A percentile compares a stretch with the other conserved stretches of the same genome.
These are phyloP conservation scores for Stomatorhinus walkeri DNA, from an alignment of 2,797 vertebrate species.

Conservation along the genomic window DNA sequence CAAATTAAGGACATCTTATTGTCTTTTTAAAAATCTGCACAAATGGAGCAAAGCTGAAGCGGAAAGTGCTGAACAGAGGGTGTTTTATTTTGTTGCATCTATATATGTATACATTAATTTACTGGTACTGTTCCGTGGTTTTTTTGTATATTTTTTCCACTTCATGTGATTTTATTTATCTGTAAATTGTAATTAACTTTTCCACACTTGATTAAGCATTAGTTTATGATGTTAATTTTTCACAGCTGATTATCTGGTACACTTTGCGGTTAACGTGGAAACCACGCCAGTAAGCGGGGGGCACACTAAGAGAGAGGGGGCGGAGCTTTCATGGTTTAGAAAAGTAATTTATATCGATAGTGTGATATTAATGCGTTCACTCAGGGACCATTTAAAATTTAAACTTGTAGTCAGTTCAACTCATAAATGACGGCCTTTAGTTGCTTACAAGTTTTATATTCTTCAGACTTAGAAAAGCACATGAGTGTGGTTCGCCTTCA, in stretches of 20 bases:
- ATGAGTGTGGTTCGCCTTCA: not conserved
- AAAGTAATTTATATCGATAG: not conserved
- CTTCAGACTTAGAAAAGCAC: not conserved
- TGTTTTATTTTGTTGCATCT: not conserved
- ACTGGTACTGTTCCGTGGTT: not conserved
- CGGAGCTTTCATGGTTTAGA: not conserved
- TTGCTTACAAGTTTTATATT: not conserved
- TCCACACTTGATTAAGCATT: not conserved
- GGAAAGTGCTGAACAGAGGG: not conserved
- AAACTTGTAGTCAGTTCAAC: not conserved
- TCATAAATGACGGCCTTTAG: not conserved
- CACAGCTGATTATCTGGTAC: not conserved
- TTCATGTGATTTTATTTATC: not conserved
- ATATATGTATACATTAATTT: not conserved
- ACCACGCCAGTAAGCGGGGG: not conserved
- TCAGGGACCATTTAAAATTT: not conserved
- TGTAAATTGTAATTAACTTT: not conserved
- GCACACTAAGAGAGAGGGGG: not conserved
- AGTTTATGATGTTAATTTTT: not conserved
- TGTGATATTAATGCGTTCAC: not conserved
- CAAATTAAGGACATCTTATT: not conserved
- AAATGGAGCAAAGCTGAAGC: not conserved
- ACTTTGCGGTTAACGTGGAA: not conserved
- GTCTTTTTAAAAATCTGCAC: not conserved
- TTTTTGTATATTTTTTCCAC: not conserved